Evolutionary conservation across 2,113 vertebrate genomes (phyloP).

Genomic region (Mormoops blainvillei): DNA sequence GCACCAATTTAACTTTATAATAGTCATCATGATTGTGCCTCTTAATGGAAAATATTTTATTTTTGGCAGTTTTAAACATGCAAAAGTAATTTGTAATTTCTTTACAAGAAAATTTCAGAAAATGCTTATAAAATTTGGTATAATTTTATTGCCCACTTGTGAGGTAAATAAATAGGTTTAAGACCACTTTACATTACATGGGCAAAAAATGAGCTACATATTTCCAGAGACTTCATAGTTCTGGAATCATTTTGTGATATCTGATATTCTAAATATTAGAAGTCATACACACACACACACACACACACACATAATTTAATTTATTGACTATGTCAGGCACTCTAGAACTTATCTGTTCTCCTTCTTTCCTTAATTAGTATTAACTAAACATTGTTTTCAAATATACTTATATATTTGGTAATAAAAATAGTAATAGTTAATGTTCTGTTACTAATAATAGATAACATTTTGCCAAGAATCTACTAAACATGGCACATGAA

Average conservation of each 20-base stretch:
- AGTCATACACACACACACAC: neutral
- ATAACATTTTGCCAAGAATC: neutral
- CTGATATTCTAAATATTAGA: slow-evolving; percentile 3
- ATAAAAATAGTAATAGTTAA: neutral
- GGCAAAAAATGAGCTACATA: neutral
- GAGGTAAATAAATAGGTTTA: neutral
- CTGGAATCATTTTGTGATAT: neutral
- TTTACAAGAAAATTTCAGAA: neutral
- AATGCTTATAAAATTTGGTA: neutral
- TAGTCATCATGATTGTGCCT: neutral
- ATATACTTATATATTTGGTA: neutral
- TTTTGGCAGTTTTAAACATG: neutral
- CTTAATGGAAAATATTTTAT: neutral
- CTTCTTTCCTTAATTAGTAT: neutral
- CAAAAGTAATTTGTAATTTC: neutral
- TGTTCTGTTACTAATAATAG: neutral
- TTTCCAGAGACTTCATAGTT: neutral
- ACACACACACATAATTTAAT: neutral
- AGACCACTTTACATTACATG: neutral
- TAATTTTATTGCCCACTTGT: too few species aligned
- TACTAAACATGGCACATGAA: neutral
- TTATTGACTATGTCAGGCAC: neutral
- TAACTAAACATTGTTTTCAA: neutral
- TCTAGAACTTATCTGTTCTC: neutral
- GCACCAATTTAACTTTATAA: neutral